Percentiles rank a stretch among this genome's conserved stretches.
phyloP scores from a whole-genome alignment of 2,888 invertebrate genomes.

The Parasteatoda lunata region DNA sequence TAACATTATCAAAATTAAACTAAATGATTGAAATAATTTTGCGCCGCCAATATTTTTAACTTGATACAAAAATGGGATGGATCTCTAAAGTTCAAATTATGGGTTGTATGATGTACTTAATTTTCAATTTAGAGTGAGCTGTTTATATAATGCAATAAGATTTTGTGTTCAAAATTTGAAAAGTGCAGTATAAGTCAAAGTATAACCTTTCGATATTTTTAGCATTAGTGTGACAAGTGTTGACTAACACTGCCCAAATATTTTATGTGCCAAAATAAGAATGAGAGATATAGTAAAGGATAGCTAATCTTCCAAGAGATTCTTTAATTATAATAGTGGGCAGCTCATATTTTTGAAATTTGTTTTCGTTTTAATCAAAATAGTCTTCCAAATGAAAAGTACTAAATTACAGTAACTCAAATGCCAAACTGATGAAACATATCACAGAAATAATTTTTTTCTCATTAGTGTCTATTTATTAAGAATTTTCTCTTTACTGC shows the following conservation, averaged over 20 bases:
- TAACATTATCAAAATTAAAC: conserved; percentile 60
- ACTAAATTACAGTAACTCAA: conserved; percentile 58
- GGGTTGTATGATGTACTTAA: conserved; percentile 31
- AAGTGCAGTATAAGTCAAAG: background rate
- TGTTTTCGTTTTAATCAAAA: conserved; percentile 53
- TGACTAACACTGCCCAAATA: conserved; percentile 51
- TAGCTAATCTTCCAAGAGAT: background rate
- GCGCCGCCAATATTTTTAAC: conserved; percentile 64
- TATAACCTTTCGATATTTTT: background rate
- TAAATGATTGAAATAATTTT: conserved; percentile 47
- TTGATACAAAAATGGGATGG: conserved; percentile 40
- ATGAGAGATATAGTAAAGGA: conserved; percentile 14
- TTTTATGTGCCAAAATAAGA: conserved; percentile 53
- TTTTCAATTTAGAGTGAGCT: conserved; percentile 41
- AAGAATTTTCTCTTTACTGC: conserved; percentile 65
- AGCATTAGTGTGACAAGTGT: conserved; percentile 2
- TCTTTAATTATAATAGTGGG: conserved; percentile 21
- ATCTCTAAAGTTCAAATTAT: conserved; percentile 48
- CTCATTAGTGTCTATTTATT: conserved; percentile 64
- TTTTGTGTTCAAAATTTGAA: conserved; percentile 6
- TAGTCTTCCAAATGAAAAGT: conserved; percentile 62
- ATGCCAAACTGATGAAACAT: conserved; percentile 67
- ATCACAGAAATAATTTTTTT: conserved; percentile 59
- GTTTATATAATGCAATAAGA: conserved; percentile 23
- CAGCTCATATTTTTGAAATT: conserved; percentile 33